Evolutionary conservation across 64 coral and sea anemone genomes (phyloP).

Genomic region (Dendrophyllia cribrosa): DNA sequence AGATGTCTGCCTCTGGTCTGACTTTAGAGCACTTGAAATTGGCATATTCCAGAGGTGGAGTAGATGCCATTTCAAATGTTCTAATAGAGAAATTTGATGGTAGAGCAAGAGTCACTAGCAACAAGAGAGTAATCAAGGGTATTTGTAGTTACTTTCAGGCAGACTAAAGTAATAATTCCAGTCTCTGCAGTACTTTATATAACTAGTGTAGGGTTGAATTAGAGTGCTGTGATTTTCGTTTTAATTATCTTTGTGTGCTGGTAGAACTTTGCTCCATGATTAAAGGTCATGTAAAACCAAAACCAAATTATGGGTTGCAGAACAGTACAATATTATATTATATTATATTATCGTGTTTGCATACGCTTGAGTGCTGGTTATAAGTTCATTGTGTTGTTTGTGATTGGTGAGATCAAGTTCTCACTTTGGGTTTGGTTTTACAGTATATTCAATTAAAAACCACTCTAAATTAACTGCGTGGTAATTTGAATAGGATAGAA

Average conservation of each 20-base stretch:
- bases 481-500: conserved; percentile 4
- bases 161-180: conserved; percentile 48
- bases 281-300: not conserved
- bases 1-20: conserved; percentile 13
- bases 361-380: not conserved
- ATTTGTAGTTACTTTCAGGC: not conserved
- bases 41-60: conserved; percentile 14
- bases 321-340: not conserved
- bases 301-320: conserved; percentile 1
- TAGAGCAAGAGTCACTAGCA: conserved; percentile 45
- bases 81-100: conserved; percentile 46
- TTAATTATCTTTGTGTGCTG: not conserved
- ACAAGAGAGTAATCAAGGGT: not conserved
- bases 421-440: not conserved
- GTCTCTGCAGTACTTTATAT: not conserved
- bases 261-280: not conserved
- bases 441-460: conserved; percentile 8
- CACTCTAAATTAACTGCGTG: not conserved
- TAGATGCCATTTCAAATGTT: conserved; percentile 42
- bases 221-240: not conserved
- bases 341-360: not conserved
- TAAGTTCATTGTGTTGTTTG: conserved; percentile 2
- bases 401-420: not conserved
- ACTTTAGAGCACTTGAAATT: conserved; percentile 8
- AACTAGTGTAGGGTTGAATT: conserved; percentile 1